Evolutionary conservation across 2,797 vertebrate species (phyloP).

Genomic region (Onychomys arenicola): DNA sequence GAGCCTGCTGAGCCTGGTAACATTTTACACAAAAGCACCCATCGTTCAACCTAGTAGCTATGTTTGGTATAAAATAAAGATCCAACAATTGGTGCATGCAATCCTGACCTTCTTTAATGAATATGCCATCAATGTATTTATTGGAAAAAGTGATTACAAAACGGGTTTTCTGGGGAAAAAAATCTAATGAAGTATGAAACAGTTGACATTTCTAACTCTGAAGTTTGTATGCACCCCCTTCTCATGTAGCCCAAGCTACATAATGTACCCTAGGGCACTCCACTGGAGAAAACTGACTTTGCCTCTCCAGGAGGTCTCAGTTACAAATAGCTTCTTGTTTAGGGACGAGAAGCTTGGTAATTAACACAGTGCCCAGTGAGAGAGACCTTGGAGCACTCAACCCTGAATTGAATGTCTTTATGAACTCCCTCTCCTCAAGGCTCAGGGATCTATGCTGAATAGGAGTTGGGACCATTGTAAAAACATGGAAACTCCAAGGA

Average conservation of each 20-base stretch:
- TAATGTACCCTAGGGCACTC: background rate
- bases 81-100: background rate
- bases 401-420: background rate
- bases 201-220: slow-evolving; percentile 22
- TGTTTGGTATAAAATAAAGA: slow-evolving; percentile 15
- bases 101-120: background rate
- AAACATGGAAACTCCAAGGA: background rate
- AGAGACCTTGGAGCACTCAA: background rate
- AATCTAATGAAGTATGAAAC: background rate
- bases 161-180: background rate
- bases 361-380: background rate
- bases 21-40: background rate
- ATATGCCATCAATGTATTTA: background rate
- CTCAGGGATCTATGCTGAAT: background rate
- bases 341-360: background rate
- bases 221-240: background rate
- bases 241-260: background rate
- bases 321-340: background rate
- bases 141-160: background rate
- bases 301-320: background rate
- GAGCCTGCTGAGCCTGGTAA: background rate
- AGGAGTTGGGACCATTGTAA: background rate
- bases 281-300: background rate
- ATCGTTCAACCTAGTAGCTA: background rate
- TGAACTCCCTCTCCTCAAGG: background rate